Conservation (phyloP, 2,888 invertebrate genomes). For the Idaea straminata region DNA sequence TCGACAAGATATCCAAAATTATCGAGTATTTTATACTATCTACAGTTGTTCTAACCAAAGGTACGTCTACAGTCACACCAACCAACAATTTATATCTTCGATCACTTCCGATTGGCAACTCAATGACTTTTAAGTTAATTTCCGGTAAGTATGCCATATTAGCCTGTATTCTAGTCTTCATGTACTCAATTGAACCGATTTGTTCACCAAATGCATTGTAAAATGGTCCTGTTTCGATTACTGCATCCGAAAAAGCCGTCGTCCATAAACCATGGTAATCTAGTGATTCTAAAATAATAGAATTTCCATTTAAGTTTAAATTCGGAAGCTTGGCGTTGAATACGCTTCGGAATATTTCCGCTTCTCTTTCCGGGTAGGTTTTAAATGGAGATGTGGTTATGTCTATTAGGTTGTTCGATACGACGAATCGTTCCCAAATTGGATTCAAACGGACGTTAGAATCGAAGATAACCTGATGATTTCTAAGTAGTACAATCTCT, state of each 20-base stretch:
- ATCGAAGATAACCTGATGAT: conserved; percentile 28
- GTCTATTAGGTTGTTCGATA: conserved; percentile 18
- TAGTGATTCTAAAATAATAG: conserved; percentile 34
- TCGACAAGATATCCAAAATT: conserved; percentile 31
- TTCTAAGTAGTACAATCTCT: conserved; percentile 29
- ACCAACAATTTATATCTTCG: conserved; percentile 39
- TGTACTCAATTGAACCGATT: conserved; percentile 36
- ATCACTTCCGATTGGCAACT: conserved; percentile 39
- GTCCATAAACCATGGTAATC: conserved; percentile 38
- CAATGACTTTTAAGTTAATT: conserved; percentile 36
- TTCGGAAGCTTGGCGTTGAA: conserved; percentile 15
- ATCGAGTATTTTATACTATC: conserved; percentile 27
- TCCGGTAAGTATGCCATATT: conserved; percentile 34
- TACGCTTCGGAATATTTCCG: conserved; percentile 18
- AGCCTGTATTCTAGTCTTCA: conserved; percentile 34
- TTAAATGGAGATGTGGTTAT: conserved; percentile 11
- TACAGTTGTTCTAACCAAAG: conserved; percentile 21
- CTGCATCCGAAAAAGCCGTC: conserved; percentile 32
- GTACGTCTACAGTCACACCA: conserved; percentile 27
- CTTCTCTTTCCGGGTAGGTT: conserved; percentile 15
- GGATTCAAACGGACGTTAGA: conserved; percentile 20
- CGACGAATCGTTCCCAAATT: conserved; percentile 22
- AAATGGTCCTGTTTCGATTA: conserved; percentile 32
- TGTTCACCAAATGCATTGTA: conserved; percentile 32
- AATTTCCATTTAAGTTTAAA: conserved; percentile 29